Percentiles rank a stretch among this genome's conserved stretches.
phyloP scores from a whole-genome alignment of 2,113 vertebrate species.

The Mystacornis crossleyi region DNA sequence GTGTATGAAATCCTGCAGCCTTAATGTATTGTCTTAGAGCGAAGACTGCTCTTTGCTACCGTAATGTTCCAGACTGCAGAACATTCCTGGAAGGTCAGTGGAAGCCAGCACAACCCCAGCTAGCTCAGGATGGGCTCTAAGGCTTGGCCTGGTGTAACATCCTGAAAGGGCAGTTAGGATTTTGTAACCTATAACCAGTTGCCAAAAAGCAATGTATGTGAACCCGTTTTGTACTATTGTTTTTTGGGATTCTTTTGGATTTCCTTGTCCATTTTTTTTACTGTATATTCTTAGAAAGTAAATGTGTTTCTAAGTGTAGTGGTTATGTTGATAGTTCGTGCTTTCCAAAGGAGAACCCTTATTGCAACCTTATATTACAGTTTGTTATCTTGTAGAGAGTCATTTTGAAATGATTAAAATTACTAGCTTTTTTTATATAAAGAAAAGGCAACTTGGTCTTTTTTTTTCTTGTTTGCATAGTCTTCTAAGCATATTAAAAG shows the following conservation, averaged over 20 bases:
- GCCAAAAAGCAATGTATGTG: not conserved
- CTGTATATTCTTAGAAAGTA: not conserved
- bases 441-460: not conserved
- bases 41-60: not conserved
- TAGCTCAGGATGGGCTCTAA: not conserved
- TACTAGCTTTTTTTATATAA: slow-evolving; percentile 42
- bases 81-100: not conserved
- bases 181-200: not conserved
- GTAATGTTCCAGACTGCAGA: not conserved
- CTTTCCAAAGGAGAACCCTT: slow-evolving; percentile 30
- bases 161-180: not conserved
- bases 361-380: slow-evolving; percentile 7
- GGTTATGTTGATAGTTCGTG: not conserved
- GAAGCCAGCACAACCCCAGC: not conserved
- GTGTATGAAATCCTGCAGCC: not conserved
- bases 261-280: not conserved
- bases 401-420: slow-evolving; percentile 62
- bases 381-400: slow-evolving; percentile 37
- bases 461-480: not conserved
- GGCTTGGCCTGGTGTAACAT: not conserved
- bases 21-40: not conserved
- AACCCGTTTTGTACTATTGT: not conserved
- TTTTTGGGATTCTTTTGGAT: not conserved
- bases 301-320: slow-evolving; percentile 3
- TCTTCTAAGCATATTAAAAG: not conserved